Conservation (phyloP, 2,888 invertebrate species). For the Morpho helenor region DNA sequence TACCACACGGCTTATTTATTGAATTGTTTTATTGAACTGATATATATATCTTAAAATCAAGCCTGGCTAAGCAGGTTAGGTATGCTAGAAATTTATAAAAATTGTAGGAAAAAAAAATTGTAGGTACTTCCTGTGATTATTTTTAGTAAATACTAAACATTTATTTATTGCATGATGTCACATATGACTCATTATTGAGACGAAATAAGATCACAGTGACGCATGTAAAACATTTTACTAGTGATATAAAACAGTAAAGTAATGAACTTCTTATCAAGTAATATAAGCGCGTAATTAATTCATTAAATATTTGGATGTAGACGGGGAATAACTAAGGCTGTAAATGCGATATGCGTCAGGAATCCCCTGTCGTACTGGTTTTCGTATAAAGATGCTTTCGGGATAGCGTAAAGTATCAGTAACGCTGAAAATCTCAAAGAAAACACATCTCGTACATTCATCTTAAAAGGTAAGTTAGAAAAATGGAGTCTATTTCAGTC, state of each 20-base stretch:
- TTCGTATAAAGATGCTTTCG: constrained; percentile 10
- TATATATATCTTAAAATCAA: too few species aligned
- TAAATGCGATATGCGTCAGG: neutral
- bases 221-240: neutral
- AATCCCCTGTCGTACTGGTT: constrained; percentile 6
- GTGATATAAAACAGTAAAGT: neutral
- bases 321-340: constrained; percentile 14
- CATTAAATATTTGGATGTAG: neutral
- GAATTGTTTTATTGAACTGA: too few species aligned
- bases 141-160: too few species aligned
- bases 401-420: constrained; percentile 9
- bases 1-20: too few species aligned
- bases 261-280: constrained; percentile 15
- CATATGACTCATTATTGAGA: too few species aligned
- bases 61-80: too few species aligned
- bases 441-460: neutral
- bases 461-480: neutral
- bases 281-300: constrained; percentile 1
- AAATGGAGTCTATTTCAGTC: too few species aligned
- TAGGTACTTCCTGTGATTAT: too few species aligned
- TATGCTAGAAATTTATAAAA: too few species aligned
- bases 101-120: too few species aligned
- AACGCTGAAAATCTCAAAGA: neutral
- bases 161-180: too few species aligned
- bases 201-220: too few species aligned